phyloP scores from a whole-genome alignment of 1,140 invertebrate genomes.

The Monomorium pharaonis region DNA sequence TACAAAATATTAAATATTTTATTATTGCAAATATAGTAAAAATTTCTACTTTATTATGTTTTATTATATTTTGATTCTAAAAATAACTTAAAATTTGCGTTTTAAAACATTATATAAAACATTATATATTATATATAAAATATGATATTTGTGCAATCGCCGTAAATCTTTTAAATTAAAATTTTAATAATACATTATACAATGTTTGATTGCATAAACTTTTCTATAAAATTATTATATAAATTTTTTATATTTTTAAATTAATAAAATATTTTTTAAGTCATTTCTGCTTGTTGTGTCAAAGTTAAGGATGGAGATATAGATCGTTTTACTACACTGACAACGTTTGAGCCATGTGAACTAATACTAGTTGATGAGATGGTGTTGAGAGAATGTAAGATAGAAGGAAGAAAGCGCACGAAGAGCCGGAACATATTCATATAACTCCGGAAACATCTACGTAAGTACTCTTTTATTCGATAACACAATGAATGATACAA shows the following conservation, averaged over 20 bases:
- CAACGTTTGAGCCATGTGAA: background rate
- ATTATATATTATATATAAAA: background rate
- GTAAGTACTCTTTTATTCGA: background rate
- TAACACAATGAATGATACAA: constrained; percentile 9
- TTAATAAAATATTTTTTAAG: background rate
- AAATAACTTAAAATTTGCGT: background rate
- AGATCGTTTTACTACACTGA: background rate
- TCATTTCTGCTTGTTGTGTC: background rate
- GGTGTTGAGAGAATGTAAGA: constrained; percentile 34
- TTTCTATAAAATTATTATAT: background rate
- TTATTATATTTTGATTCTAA: too few relatives aligned
- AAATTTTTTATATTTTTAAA: too few relatives aligned
- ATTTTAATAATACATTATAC: background rate
- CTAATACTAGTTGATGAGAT: background rate
- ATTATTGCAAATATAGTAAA: background rate
- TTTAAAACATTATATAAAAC: background rate
- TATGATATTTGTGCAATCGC: background rate
- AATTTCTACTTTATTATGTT: background rate
- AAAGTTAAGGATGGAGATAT: background rate
- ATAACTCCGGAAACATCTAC: constrained; percentile 12
- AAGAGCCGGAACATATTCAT: constrained; percentile 13
- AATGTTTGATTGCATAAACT: background rate
- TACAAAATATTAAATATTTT: background rate
- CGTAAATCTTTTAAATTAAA: background rate
- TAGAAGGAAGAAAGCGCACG: constrained; percentile 44